A percentile compares a stretch with the other conserved stretches of the same genome.
These are phyloP conservation scores for Tiliqua scincoides DNA, from an alignment of 2,113 vertebrate species.

Conservation along the genomic window DNA sequence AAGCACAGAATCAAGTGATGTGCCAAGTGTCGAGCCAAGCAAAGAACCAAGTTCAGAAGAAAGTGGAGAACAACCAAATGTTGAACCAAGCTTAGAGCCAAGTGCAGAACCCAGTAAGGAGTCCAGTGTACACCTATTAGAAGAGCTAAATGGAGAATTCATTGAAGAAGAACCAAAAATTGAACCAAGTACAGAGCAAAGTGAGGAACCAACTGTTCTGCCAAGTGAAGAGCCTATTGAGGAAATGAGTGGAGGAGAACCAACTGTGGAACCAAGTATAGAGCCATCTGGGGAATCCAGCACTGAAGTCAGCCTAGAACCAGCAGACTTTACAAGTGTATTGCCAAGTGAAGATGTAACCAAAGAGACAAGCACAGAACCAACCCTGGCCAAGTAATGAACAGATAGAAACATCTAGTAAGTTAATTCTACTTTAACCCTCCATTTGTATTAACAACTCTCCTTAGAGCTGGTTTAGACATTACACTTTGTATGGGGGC, in stretches of 20 bases:
- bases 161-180: background rate
- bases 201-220: constrained; percentile 5
- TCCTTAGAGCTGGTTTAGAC: background rate
- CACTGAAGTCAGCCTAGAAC: background rate
- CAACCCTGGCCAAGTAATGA: constrained; percentile 8
- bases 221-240: background rate
- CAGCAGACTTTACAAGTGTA: background rate
- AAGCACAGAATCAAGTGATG: background rate
- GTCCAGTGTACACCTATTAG: background rate
- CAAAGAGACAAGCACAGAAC: background rate
- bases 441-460: fast-evolving
- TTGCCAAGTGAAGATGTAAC: background rate
- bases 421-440: constrained; percentile 11
- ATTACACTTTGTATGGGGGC: background rate
- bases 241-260: background rate
- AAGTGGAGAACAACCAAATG: background rate
- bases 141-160: background rate
- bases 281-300: background rate
- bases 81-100: background rate
- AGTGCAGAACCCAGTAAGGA: background rate
- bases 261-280: background rate
- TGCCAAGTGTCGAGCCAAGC: background rate
- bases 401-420: constrained; percentile 27
- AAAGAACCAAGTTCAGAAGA: background rate
- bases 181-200: background rate